Conservation (phyloP, 2,113 vertebrate genomes). For the Hippocampus guttulatus region DNA sequence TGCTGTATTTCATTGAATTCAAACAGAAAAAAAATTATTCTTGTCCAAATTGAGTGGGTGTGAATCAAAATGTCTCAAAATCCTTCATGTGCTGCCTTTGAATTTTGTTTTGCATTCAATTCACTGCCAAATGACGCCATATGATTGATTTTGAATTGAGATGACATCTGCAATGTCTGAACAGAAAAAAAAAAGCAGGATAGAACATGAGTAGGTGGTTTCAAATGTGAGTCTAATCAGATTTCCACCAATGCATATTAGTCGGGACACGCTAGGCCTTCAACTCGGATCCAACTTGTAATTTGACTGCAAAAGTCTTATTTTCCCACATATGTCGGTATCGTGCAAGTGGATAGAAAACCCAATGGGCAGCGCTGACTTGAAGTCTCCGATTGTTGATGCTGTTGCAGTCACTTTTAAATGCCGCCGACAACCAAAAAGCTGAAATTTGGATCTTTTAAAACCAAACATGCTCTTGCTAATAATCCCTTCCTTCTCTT, state of each 20-base stretch:
- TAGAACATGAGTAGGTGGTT: too few relatives aligned
- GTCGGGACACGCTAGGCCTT: not conserved
- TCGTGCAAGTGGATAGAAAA: not conserved
- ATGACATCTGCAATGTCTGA: not conserved
- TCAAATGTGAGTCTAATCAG: not conserved
- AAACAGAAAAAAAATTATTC: too few relatives aligned
- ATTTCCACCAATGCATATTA: not conserved
- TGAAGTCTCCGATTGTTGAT: not conserved
- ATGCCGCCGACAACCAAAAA: not conserved
- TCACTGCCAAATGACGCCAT: too few relatives aligned
- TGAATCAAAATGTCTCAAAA: too few relatives aligned
- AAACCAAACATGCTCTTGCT: not conserved
- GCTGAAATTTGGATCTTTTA: too few relatives aligned
- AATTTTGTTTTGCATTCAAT: too few relatives aligned
- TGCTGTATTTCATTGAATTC: too few relatives aligned
- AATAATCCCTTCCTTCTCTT: not conserved
- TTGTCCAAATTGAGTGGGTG: too few relatives aligned
- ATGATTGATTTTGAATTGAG: too few relatives aligned
- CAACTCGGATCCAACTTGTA: not conserved
- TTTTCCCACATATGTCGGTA: not conserved
- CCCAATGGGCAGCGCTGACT: not conserved
- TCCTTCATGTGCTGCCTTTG: too few relatives aligned
- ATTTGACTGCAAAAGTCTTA: not conserved
- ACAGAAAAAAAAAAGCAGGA: not conserved
- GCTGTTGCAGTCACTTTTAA: not conserved